Percentiles rank a stretch among this genome's conserved stretches.
These are phyloP conservation scores for Dipodomys stephensi DNA, from an alignment of 2,113 vertebrate genomes.

Conservation along the genomic window DNA sequence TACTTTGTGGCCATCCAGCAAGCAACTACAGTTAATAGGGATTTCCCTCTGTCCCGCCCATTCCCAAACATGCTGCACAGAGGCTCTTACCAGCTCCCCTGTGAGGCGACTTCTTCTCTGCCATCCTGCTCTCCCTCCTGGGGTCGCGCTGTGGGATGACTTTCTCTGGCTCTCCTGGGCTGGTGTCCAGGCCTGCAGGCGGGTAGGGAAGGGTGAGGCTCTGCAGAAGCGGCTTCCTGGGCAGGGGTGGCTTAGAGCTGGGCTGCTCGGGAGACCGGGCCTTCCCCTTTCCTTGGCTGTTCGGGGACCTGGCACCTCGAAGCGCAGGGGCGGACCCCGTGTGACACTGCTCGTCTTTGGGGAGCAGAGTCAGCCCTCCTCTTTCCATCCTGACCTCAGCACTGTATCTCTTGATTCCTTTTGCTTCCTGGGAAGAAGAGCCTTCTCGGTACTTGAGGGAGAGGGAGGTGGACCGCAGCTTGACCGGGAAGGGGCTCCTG, in stretches of 20 bases:
- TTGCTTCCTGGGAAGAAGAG: constrained; percentile 78
- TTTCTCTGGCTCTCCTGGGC: constrained; percentile 80
- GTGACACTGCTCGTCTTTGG: constrained; percentile 79
- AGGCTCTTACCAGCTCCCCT: constrained; percentile 89
- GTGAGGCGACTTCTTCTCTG: constrained; percentile 79
- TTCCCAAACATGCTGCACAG: not conserved
- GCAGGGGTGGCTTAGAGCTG: constrained; percentile 85
- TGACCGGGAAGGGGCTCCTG: constrained; percentile 90
- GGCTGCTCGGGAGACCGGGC: constrained; percentile 82
- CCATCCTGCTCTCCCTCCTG: constrained; percentile 77
- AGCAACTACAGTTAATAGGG: fast-evolving
- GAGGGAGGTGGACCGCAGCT: constrained; percentile 93
- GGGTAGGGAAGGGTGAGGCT: constrained; percentile 66
- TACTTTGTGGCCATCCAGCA: not conserved
- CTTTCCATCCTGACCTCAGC: constrained; percentile 84
- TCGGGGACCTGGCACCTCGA: constrained; percentile 69
- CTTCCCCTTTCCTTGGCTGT: constrained; percentile 82
- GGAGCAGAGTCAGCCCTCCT: constrained; percentile 71
- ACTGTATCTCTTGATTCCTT: constrained; percentile 84
- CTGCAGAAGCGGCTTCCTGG: constrained; percentile 85
- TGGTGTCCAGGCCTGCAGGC: constrained; percentile 43
- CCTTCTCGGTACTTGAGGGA: constrained; percentile 86
- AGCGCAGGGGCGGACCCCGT: not conserved
- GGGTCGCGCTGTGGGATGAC: constrained; percentile 53
- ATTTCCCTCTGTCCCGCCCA: not conserved